Evolutionary conservation across 2,888 invertebrate genomes (phyloP), one percentile per base, ranked within the genome.

Genomic region (Cylloceria caligata): DNA sequence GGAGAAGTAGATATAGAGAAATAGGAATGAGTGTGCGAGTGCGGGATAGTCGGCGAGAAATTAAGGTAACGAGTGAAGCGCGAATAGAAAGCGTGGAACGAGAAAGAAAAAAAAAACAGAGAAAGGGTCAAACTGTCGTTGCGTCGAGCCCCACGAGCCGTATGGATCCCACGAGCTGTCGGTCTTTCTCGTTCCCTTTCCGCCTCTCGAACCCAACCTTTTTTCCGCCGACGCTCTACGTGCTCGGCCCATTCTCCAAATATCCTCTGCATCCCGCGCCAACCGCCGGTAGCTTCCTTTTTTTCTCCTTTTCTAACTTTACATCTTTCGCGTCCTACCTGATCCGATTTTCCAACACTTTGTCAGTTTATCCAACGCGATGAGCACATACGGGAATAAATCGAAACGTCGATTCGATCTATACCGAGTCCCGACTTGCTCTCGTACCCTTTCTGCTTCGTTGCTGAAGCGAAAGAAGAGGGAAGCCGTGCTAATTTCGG

Each of bases 401-500:
- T 52, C 62, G 60, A 45, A 42, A 36, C 21, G 24, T 13, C 71
- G 55, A 73, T 55, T 73, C 69, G 69, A 55, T 39, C 11, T n/a
- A n/a, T n/a, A n/a, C n/a, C 49, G 30, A 3, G 30, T 19, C 74
- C 47, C 42, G 42, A 39, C 57, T 65, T 49, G 9, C 16, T 55
- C 21, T 57, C 49, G 24, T 71, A 62, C 60, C 42, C 72, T 76
- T 69, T 72, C 60, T 60, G 72, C 67, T 55, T 30, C 68, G 52
- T 69, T 55, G 45, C 19, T 68, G 19, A 1, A 57, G 49, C 72
- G 19, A 36, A 36, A 47, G 47, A 16, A 64, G 60, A 47, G 45
- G 69, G 67, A 47, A 77, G 62, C 73, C 49, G 45, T 57, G 45
- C 73, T 52, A 73, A 77, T 81, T 77, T 73, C 77, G 47, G 73